These are phyloP conservation scores for Siphlonurus alternatus DNA, from an alignment of 2,888 invertebrate genomes.

Conservation along the genomic window DNA sequence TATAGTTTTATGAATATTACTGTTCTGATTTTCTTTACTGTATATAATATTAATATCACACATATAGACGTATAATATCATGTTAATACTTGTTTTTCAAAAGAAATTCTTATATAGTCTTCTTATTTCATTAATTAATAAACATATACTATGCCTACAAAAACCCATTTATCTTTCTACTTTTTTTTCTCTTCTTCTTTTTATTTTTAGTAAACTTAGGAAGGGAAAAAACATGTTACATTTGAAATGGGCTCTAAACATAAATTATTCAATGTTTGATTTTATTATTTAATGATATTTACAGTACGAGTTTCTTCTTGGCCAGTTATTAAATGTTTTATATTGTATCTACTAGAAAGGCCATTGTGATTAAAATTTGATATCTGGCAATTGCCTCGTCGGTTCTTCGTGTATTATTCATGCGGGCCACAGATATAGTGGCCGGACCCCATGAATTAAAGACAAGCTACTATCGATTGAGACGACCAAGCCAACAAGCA, in stretches of 20 bases:
- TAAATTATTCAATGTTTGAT: background rate
- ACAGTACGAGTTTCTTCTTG: background rate
- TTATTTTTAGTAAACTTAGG: background rate
- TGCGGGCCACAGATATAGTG: conserved; percentile 1
- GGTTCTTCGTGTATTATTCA: background rate
- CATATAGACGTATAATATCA: too few species aligned
- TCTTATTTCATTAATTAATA: background rate
- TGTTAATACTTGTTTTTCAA: too few species aligned
- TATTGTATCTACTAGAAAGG: background rate
- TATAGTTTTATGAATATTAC: too few species aligned
- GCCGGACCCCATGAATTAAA: background rate
- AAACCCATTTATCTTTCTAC: background rate
- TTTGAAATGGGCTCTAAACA: background rate
- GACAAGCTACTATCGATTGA: background rate
- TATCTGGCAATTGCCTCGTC: background rate
- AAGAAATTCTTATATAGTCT: too few species aligned
- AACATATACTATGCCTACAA: background rate
- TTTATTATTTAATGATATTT: conserved; percentile 4
- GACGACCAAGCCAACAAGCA: too few species aligned
- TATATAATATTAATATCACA: too few species aligned
- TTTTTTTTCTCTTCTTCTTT: background rate
- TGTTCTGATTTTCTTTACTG: too few species aligned
- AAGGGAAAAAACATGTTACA: background rate
- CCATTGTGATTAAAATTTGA: conserved; percentile 3
- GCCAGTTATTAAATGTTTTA: background rate